Base-by-base conservation (phyloP, 1,140 invertebrate species). In the Epicauta chinensis region DNA sequence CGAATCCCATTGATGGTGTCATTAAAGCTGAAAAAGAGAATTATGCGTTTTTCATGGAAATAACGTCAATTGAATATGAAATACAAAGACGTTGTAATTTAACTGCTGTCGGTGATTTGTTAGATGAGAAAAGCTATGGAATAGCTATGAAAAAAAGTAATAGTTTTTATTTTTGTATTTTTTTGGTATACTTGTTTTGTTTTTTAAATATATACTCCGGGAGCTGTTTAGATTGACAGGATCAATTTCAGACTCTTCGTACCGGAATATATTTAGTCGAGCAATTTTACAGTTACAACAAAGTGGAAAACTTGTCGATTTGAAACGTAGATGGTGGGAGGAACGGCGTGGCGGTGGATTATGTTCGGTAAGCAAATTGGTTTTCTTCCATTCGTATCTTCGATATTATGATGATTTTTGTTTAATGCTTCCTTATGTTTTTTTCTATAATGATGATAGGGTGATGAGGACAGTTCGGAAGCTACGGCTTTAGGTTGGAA, bases 321-420 rank as follows among this genome's bases (percentile, higher is more conserved):
- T 93, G 41, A 87, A 91, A 64, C 83, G 78, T 6, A 89, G 87
- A 69, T 93, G 90, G 91, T 93, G 89, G 89, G 80, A 84, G 67
- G 77, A 84, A 62, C 82, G 84, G 63, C 63, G 80, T 46, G 86
- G 84, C 1, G 84, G 83, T 23, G 82, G 84, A 1, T 77, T 75
- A 31, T 89, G 87, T 68, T 68, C 74, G 55, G 86, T 88, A 67
- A 72, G 68, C 16, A 34, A 34, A n/a, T n/a, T n/a, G n/a, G n/a
- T n/a, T n/a, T n/a, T n/a, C n/a, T n/a, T n/a, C n/a, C n/a, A n/a
- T n/a, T n/a, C n/a, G n/a, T n/a, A n/a, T n/a, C n/a, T n/a, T n/a
- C 23, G 2, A 2, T 37, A 12, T 13, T 34, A 34, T 34, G 32
- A 10, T 34, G 32, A 10, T 10, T 34, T n/a, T n/a, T n/a, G n/a